A percentile compares a stretch with the other conserved stretches of the same genome.
phyloP scores from a whole-genome alignment of 2,888 invertebrate genomes.

The Mesoligia furuncula region DNA sequence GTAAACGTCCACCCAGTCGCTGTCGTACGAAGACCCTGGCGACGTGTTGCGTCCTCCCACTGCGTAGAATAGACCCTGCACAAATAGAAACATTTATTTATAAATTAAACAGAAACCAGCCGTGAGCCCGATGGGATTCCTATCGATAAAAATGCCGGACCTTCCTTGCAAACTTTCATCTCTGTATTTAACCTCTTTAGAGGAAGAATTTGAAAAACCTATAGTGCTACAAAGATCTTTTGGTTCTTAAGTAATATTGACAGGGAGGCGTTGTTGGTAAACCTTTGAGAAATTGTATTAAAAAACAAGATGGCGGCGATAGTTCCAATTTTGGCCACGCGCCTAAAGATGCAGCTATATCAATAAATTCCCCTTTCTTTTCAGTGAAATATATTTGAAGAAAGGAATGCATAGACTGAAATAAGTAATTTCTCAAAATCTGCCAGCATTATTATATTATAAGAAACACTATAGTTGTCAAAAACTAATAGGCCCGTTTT shows the following conservation, averaged over 20 bases:
- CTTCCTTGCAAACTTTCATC: no score
- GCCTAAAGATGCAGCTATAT: background rate
- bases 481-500: no score
- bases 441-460: background rate
- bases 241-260: background rate
- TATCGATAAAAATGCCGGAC: background rate
- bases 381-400: background rate
- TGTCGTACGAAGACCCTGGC: constrained; percentile 96
- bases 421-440: background rate
- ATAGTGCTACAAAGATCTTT: background rate
- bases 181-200: no score
- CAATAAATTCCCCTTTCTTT: background rate
- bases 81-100: background rate
- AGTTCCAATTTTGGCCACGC: background rate
- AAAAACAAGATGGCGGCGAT: background rate
- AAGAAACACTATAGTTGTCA: background rate
- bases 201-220: no score
- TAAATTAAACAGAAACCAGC: background rate
- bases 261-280: background rate
- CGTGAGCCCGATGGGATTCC: background rate
- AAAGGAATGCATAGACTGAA: no score
- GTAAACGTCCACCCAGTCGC: constrained; percentile 96
- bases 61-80: constrained; percentile 95
- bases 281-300: background rate
- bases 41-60: constrained; percentile 98